Conservation (phyloP, 2,797 vertebrate species). For the Macropodus opercularis region DNA sequence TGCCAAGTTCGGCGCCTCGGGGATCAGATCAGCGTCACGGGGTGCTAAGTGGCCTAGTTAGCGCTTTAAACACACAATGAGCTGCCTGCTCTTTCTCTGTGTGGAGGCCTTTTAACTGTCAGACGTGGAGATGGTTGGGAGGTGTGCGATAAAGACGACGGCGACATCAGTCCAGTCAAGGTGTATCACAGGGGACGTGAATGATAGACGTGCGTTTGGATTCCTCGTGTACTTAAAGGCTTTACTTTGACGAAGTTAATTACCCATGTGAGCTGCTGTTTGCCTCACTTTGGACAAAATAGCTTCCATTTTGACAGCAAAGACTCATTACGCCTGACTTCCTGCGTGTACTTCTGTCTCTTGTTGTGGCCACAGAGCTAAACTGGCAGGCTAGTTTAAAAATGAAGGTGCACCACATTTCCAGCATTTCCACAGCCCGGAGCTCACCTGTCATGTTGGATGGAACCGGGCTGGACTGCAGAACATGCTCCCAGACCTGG, state of each 20-base stretch:
- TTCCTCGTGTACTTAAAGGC: constrained; percentile 1
- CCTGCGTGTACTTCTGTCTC: background rate
- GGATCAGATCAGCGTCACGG: constrained; percentile 80
- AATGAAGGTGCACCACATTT: constrained; percentile 15
- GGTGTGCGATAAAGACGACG: constrained; percentile 34
- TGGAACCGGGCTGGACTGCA: constrained; percentile 27
- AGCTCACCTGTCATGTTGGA: constrained; percentile 31
- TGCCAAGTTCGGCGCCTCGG: constrained; percentile 80
- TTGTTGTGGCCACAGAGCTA: constrained; percentile 1
- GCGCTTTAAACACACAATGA: constrained; percentile 81
- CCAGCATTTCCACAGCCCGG: constrained; percentile 12
- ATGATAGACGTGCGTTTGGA: constrained; percentile 7
- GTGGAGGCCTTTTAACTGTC: constrained; percentile 79
- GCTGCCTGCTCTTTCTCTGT: constrained; percentile 75
- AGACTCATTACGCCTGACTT: background rate
- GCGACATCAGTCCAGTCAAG: constrained; percentile 52
- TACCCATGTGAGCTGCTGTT: background rate
- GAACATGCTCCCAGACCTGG: constrained; percentile 46
- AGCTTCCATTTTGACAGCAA: background rate
- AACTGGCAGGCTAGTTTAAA: constrained; percentile 19
- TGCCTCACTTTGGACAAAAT: constrained; percentile 6
- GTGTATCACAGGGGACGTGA: constrained; percentile 32
- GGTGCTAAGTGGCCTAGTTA: constrained; percentile 85
- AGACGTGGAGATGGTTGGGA: constrained; percentile 58
- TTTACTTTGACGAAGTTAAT: constrained; percentile 31